Evolutionary conservation across 2,113 vertebrate species (phyloP).

Genomic region (Cnemophilus loriae): DNA sequence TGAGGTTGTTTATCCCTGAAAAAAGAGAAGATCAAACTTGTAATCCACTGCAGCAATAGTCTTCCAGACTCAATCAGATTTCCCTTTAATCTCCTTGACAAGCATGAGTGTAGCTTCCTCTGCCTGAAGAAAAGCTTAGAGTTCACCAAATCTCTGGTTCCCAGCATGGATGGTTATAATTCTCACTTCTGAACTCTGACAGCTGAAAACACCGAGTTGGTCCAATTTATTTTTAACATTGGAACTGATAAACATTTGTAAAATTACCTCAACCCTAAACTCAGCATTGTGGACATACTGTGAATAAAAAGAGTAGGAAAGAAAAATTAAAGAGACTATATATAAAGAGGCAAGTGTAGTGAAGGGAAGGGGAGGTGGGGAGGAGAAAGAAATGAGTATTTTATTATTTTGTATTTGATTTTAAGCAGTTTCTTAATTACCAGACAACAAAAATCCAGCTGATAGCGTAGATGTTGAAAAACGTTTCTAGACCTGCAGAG

Average conservation of each 20-base stretch:
- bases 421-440: background rate
- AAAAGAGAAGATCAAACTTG: constrained; percentile 58
- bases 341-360: background rate
- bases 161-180: constrained; percentile 6
- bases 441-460: background rate
- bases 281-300: background rate
- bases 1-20: constrained; percentile 51
- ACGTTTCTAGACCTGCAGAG: background rate
- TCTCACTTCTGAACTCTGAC: constrained; percentile 9
- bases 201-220: background rate
- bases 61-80: constrained; percentile 60
- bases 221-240: constrained; percentile 1
- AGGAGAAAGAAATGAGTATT: background rate
- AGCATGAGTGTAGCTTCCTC: constrained; percentile 37
- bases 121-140: constrained; percentile 39
- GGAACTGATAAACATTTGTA: background rate
- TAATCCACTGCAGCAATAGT: constrained; percentile 64
- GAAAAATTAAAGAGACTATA: background rate
- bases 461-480: background rate
- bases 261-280: background rate
- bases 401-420: background rate
- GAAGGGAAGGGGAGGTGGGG: background rate
- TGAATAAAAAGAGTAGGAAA: background rate
- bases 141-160: background rate
- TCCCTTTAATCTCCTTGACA: constrained; percentile 58